A percentile compares a stretch with the other conserved stretches of the same genome.
These are phyloP conservation scores for Dicyrtoma fusca DNA, from an alignment of 2,888 invertebrate species.

Conservation along the genomic window DNA sequence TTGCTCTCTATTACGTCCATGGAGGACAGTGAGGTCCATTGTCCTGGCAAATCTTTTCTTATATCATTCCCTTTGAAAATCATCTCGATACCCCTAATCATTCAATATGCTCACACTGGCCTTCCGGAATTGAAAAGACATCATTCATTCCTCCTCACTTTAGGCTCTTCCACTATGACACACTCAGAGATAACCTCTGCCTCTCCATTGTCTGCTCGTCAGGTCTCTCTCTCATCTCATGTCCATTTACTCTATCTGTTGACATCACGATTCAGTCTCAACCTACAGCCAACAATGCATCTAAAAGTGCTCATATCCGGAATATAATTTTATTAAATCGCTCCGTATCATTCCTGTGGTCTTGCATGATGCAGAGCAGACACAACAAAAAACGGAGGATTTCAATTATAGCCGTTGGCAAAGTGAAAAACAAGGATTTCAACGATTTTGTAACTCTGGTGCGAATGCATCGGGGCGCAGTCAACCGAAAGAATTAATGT, in stretches of 20 bases:
- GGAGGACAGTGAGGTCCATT: conserved; percentile 45
- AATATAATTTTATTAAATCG: not conserved
- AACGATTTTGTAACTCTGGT: no score
- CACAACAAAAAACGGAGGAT: not conserved
- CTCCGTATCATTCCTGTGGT: no score
- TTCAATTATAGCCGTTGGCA: no score
- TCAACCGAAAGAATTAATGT: conserved; percentile 4
- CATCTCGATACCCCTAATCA: conserved; percentile 56
- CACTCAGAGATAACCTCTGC: conserved; percentile 36
- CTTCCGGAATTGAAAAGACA: conserved; percentile 54
- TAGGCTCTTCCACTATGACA: conserved; percentile 30
- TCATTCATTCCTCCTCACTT: conserved; percentile 26
- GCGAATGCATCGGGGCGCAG: no score
- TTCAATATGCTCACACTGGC: conserved; percentile 49
- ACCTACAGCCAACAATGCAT: not conserved
- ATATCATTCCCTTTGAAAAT: conserved; percentile 48
- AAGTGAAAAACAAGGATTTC: no score
- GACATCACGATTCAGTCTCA: conserved; percentile 28
- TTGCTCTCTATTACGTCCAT: conserved; percentile 5
- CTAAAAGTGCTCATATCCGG: no score
- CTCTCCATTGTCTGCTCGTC: conserved; percentile 34
- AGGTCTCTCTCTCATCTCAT: conserved; percentile 30
- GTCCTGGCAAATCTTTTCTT: conserved; percentile 45
- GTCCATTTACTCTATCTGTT: conserved; percentile 34
- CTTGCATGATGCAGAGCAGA: no score